phyloP scores from a whole-genome alignment of 2,797 vertebrate species.

The Enteromius afrohamiltoni region DNA sequence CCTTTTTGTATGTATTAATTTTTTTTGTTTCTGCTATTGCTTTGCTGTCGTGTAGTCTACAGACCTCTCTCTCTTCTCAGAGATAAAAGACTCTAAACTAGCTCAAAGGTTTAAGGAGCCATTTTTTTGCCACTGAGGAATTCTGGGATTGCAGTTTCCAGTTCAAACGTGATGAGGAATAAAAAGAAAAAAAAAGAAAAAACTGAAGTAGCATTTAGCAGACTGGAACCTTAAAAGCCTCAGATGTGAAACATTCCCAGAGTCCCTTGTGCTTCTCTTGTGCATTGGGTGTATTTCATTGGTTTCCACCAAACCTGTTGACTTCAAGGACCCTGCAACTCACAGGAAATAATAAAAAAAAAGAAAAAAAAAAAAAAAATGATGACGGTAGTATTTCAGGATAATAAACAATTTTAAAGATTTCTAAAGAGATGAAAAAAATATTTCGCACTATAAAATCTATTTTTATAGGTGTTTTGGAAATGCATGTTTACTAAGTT shows the following conservation, averaged over 20 bases:
- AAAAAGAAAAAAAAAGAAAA: conserved; percentile 60
- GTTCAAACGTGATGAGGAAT: conserved; percentile 72
- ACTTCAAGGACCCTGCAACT: conserved; percentile 77
- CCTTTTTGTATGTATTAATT: conserved; percentile 90
- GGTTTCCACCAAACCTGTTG: conserved; percentile 87
- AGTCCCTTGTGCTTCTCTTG: conserved; percentile 93
- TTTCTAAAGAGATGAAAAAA: conserved; percentile 85
- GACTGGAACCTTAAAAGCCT: conserved; percentile 83
- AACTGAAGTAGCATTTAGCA: conserved; percentile 86
- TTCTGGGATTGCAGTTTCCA: conserved; percentile 91
- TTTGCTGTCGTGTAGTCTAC: conserved; percentile 97
- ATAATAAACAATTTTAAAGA: conserved; percentile 80
- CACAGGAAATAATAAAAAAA: conserved; percentile 66
- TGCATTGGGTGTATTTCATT: conserved; percentile 99
- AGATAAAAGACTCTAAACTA: conserved; percentile 99
- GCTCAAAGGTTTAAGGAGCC: conserved; percentile 98
- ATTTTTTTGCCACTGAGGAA: conserved; percentile 90
- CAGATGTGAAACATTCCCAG: conserved; percentile 94
- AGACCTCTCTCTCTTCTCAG: conserved; percentile 87
- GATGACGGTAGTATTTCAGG: conserved; percentile 77
- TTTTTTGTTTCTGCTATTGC: conserved; percentile 90
- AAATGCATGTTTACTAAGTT: conserved; percentile 84
- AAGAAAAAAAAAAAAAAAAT: conserved; percentile 48
- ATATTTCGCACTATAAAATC: conserved; percentile 86
- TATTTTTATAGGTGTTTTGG: conserved; percentile 88